These are phyloP conservation scores for Allygus modestus DNA, from an alignment of 2,888 invertebrate species.

Conservation along the genomic window DNA sequence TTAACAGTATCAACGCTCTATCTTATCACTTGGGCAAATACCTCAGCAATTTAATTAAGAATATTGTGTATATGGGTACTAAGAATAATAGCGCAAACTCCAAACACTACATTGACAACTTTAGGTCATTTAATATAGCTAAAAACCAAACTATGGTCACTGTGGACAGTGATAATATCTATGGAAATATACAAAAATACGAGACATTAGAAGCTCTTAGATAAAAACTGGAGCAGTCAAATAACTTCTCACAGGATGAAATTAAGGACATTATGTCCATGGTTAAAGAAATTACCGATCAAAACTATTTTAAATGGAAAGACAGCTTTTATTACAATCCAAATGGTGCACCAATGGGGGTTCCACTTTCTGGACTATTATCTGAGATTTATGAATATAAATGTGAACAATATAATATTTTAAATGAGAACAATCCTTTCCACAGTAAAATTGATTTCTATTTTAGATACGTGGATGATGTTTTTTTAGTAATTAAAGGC, in stretches of 20 bases:
- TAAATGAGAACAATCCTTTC: neutral
- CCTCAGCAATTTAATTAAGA: neutral
- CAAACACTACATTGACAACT: neutral
- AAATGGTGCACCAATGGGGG: constrained; percentile 10
- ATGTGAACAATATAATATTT: neutral
- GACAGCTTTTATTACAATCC: neutral
- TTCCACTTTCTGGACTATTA: neutral
- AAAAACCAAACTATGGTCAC: neutral
- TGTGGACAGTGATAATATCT: constrained; percentile 2
- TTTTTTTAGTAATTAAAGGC: neutral
- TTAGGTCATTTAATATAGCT: neutral
- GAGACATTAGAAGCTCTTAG: neutral
- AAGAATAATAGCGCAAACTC: neutral
- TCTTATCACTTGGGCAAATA: constrained; percentile 4
- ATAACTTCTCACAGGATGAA: neutral
- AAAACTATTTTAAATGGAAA: constrained; percentile 13
- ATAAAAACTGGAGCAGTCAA: neutral
- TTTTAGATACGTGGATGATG: constrained; percentile 15
- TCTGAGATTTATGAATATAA: neutral
- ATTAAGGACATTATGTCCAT: neutral
- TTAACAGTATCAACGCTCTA: neutral
- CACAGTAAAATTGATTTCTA: neutral
- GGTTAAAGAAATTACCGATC: neutral
- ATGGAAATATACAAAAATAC: neutral
- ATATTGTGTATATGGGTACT: neutral